These are phyloP conservation scores for Nezara viridula DNA, from an alignment of 2,888 invertebrate species.

Conservation along the genomic window DNA sequence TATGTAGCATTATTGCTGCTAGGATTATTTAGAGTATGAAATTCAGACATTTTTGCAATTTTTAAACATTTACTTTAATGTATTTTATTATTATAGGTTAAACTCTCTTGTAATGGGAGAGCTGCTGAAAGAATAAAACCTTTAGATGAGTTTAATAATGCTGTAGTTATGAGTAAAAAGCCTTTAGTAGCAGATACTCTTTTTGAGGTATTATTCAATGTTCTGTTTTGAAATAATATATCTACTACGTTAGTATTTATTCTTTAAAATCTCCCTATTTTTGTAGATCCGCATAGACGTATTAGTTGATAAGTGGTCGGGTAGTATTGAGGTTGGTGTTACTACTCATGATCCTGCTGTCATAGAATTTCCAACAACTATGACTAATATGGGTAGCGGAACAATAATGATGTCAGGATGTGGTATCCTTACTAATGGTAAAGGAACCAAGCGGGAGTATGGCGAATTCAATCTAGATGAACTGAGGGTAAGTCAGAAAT, in stretches of 20 bases:
- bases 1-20: neutral
- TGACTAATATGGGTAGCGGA: constrained; percentile 93
- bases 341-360: constrained; percentile 93
- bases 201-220: constrained; percentile 77
- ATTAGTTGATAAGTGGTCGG: constrained; percentile 95
- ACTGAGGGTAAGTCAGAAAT: constrained; percentile 75
- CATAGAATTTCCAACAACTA: constrained; percentile 94
- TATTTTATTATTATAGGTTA: constrained; percentile 73
- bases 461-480: constrained; percentile 95
- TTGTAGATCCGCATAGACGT: constrained; percentile 87
- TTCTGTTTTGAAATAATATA: neutral
- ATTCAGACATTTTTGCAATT: no score
- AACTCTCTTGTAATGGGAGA: constrained; percentile 80
- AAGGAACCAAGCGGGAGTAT: constrained; percentile 92
- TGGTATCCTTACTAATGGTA: constrained; percentile 95
- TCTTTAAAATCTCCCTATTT: constrained; percentile 51
- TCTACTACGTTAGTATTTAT: neutral
- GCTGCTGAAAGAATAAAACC: constrained; percentile 91
- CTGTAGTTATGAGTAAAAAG: constrained; percentile 94
- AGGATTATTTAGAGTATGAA: neutral
- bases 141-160: constrained; percentile 94
- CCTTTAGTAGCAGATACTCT: constrained; percentile 89
- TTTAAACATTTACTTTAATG: constrained; percentile 9
- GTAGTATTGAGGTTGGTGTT: constrained; percentile 93
- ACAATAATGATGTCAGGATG: constrained; percentile 98